phyloP scores from a whole-genome alignment of 35 echinoderm and acorn worm genomes.

The Apostichopus californicus region DNA sequence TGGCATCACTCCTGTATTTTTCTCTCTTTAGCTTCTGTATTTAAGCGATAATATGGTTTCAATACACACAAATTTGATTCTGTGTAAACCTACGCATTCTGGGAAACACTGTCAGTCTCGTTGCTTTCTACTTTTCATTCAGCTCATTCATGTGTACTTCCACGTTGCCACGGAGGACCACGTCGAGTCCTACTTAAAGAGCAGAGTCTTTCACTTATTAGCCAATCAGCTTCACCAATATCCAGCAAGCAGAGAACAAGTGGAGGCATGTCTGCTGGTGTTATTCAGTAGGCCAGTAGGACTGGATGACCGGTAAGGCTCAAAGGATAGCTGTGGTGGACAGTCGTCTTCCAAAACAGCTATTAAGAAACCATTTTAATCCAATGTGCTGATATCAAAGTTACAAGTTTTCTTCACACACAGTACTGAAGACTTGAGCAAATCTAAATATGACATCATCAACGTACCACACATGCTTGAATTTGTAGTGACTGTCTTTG shows the following conservation, averaged over 20 bases:
- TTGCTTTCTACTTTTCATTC: conserved; percentile 13
- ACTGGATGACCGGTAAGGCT: conserved; percentile 69
- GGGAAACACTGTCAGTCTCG: neutral
- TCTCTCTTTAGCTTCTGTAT: too few relatives aligned
- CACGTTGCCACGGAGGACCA: conserved; percentile 68
- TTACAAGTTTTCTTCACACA: too few relatives aligned
- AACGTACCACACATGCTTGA: too few relatives aligned
- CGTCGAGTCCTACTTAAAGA: conserved; percentile 72
- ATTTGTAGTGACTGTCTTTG: too few relatives aligned
- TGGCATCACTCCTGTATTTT: too few relatives aligned
- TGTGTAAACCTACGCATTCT: neutral
- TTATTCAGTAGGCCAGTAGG: conserved; percentile 77
- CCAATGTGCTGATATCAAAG: too few relatives aligned
- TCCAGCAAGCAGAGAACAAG: conserved; percentile 71
- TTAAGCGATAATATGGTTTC: too few relatives aligned
- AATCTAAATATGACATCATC: too few relatives aligned
- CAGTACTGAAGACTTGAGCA: too few relatives aligned
- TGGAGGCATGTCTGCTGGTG: conserved; percentile 91
- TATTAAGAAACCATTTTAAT: too few relatives aligned
- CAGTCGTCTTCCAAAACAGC: too few relatives aligned
- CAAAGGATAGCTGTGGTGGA: neutral
- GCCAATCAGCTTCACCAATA: conserved; percentile 99
- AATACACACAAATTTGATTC: too few relatives aligned
- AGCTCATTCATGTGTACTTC: conserved; percentile 98
- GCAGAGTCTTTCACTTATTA: conserved; percentile 82